phyloP scores from a whole-genome alignment of 2,113 vertebrate species.

The Cryptotis parvus region DNA sequence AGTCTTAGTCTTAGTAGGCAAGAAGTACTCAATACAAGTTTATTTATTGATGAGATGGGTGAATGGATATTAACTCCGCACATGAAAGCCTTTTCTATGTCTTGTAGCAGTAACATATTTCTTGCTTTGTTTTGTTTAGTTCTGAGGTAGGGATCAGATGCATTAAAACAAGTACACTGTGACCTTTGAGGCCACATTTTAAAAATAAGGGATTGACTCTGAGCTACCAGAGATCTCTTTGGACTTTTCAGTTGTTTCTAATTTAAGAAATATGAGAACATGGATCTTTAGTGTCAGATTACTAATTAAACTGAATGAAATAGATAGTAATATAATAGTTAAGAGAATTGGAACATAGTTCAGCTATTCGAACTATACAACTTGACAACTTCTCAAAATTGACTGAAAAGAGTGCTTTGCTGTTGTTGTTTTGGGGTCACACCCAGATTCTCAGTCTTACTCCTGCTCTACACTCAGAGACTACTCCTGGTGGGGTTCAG shows the following conservation, averaged over 20 bases:
- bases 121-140: neutral
- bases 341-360: neutral
- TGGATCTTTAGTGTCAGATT: neutral
- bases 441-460: too few relatives aligned
- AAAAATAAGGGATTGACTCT: slow-evolving; percentile 14
- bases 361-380: slow-evolving; percentile 19
- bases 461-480: neutral
- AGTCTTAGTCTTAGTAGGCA: neutral
- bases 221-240: neutral
- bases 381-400: neutral
- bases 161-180: neutral
- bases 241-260: slow-evolving; percentile 17
- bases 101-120: neutral
- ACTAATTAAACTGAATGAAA: neutral
- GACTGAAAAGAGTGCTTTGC: neutral
- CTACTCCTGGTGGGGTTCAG: too few relatives aligned
- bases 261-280: slow-evolving; percentile 13
- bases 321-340: neutral
- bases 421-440: too few relatives aligned
- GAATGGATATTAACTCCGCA: neutral
- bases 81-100: neutral
- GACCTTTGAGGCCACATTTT: neutral
- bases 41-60: neutral
- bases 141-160: neutral
- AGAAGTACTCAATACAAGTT: neutral